Evolutionary conservation across 2,888 invertebrate genomes (phyloP), one percentile per base, ranked within the genome.

Genomic region (Cynaeus angustus): DNA sequence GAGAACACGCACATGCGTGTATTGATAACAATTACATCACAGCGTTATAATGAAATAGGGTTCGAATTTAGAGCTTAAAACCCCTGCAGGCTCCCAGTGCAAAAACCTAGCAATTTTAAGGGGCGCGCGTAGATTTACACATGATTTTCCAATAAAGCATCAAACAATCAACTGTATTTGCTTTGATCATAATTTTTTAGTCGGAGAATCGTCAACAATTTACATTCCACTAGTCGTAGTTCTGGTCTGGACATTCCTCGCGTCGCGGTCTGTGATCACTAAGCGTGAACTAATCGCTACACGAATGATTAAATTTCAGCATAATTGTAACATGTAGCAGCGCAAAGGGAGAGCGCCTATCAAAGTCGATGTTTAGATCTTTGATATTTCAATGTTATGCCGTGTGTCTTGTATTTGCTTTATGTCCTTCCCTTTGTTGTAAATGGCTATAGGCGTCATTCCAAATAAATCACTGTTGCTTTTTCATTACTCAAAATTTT

Each of bases 281-380:
- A 79, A 84, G 81, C 82, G 85, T 83, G 79, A 85, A 84, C 78
- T 83, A 83, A 84, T 83, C 83, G 84, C 82, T 84, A 83, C 82
- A 83, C 84, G 81, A 85, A 83, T 85, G 85, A 85, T 85, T 85
- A 85, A 85, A 85, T 85, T 85, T 84, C 85, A 83, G 84, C 85
- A 85, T 85, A 85, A 85, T 85, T 85, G 85, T 85, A 82, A 83
- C 83, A 82, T 83, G 80, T 80, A 80, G 73, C 79, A 76, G 73
- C 73, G 76, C 77, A 79, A 79, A 80, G 77, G 77, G 77, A 75
- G 73, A 74, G 74, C 73, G 78, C 77, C 80, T 80, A 80, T 80
- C 82, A 82, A 81, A 81, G 80, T 80, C 80, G 79, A 81, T 78
- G 79, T 73, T 75, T 77, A 75, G 75, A 81, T 81, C 81, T 81